phyloP scores from a whole-genome alignment of 2,797 vertebrate genomes.

The Gymnocypris eckloni region DNA sequence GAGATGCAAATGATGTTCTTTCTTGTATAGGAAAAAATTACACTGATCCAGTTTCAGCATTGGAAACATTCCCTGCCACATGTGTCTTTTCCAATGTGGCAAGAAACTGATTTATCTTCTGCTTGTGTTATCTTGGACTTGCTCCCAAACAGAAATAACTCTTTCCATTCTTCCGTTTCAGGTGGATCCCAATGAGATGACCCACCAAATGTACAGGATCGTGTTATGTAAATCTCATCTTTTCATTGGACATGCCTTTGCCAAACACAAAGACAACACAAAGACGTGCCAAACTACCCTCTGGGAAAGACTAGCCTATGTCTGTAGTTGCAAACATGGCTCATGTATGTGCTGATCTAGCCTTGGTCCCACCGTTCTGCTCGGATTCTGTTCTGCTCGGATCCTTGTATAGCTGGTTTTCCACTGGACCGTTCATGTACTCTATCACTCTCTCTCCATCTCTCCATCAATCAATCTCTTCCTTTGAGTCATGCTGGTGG shows the following conservation, averaged over 20 bases:
- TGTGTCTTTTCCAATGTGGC: conserved; percentile 39
- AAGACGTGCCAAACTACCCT: not conserved
- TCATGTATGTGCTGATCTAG: not conserved
- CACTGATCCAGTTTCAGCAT: conserved; percentile 43
- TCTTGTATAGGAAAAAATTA: conserved; percentile 18
- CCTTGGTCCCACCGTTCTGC: not conserved
- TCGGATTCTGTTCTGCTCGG: not conserved
- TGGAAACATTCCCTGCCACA: conserved; percentile 46
- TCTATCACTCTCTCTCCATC: not conserved
- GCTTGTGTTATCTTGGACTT: conserved; percentile 46
- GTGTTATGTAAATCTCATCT: conserved; percentile 35
- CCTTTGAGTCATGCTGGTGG: conserved; percentile 1
- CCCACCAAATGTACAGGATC: conserved; percentile 43
- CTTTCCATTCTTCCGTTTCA: conserved; percentile 52
- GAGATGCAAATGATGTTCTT: conserved; percentile 23
- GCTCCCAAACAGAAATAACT: conserved; percentile 49
- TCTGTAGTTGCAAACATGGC: conserved; percentile 18
- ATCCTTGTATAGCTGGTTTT: not conserved
- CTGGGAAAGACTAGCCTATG: not conserved
- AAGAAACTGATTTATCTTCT: conserved; percentile 54
- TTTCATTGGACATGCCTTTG: conserved; percentile 12
- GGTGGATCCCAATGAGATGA: conserved; percentile 43
- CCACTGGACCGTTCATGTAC: not conserved
- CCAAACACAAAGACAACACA: conserved; percentile 23
- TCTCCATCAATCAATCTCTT: not conserved